These are phyloP conservation scores for Agelas oroides DNA, from an alignment of 37 sponge, comb jelly and placozoan species.

Conservation along the genomic window DNA sequence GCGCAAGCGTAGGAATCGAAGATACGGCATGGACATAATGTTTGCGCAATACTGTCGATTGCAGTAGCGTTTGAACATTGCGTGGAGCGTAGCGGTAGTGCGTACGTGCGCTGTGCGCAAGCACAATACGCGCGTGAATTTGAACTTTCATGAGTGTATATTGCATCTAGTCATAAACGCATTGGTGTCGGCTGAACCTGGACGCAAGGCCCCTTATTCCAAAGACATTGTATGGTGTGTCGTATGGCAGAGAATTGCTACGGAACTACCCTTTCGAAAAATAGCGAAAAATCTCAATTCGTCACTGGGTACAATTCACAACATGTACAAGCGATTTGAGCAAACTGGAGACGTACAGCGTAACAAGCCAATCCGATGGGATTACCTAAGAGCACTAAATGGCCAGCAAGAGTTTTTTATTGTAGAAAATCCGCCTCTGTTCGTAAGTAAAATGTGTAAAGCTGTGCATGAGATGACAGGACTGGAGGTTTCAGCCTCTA, in stretches of 20 bases:
- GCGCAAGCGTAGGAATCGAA: too few relatives aligned
- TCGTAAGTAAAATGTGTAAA: background rate
- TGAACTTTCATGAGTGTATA: too few relatives aligned
- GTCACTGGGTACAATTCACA: background rate
- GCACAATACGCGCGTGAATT: background rate
- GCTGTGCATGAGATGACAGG: too few relatives aligned
- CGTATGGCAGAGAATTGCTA: background rate
- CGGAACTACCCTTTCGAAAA: background rate
- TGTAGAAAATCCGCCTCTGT: background rate
- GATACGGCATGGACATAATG: too few relatives aligned
- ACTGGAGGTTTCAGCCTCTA: too few relatives aligned
- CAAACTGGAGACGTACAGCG: background rate
- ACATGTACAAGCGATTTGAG: background rate
- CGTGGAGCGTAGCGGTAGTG: too few relatives aligned
- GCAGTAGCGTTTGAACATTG: too few relatives aligned
- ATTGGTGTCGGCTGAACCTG: background rate
- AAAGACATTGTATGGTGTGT: background rate
- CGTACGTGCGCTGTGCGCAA: too few relatives aligned
- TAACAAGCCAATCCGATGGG: background rate
- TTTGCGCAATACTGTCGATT: too few relatives aligned
- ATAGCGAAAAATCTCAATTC: background rate
- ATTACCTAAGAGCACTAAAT: background rate
- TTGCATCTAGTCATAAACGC: background rate
- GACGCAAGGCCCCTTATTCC: constrained; percentile 1
- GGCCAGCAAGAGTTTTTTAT: background rate